Evolutionary conservation across 2,797 vertebrate species (phyloP).

Genomic region (Cirrhinus molitorella): DNA sequence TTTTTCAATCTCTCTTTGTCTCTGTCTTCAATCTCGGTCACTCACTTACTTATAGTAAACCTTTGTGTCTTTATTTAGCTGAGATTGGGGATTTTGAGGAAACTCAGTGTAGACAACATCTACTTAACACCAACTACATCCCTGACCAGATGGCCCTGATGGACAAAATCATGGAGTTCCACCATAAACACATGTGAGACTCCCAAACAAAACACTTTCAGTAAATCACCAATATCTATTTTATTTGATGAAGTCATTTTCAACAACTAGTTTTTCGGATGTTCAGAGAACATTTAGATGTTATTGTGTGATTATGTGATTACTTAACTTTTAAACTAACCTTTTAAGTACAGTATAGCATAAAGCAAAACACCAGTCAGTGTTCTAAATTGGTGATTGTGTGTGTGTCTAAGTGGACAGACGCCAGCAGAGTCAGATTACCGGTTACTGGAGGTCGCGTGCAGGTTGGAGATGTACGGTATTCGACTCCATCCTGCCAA

Average conservation of each 20-base stretch:
- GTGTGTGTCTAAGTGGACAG: conserved; percentile 83
- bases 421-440: conserved; percentile 97
- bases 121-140: conserved; percentile 96
- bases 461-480: conserved; percentile 94
- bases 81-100: conserved; percentile 99
- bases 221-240: conserved; percentile 47
- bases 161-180: conserved; percentile 96
- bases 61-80: conserved; percentile 75
- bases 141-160: conserved; percentile 95
- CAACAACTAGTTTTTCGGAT: no score
- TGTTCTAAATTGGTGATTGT: conserved; percentile 45
- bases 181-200: conserved; percentile 92
- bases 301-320: no score
- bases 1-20: no score
- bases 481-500: conserved; percentile 94
- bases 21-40: no score
- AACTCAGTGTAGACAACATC: conserved; percentile 91
- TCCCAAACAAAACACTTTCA: not conserved
- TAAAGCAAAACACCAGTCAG: not conserved
- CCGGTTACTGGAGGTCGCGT: conserved; percentile 93
- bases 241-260: no score
- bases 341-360: not conserved
- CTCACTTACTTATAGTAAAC: no score
- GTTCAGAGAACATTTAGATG: no score
- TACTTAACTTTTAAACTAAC: no score